Conservation (phyloP, 2,888 invertebrate species). For the Galerucella pusilla region DNA sequence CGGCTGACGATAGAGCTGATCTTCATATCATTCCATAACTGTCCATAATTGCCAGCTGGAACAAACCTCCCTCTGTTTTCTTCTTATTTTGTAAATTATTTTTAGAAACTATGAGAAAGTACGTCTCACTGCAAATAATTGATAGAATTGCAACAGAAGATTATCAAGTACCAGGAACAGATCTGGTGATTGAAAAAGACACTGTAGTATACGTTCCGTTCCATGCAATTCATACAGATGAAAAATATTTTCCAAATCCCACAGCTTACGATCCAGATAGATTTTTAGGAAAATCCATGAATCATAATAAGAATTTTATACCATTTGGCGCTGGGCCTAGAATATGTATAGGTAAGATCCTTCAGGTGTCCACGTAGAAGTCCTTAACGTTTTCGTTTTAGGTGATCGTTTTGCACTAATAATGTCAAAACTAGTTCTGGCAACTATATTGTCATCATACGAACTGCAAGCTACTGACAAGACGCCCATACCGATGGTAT, state of each 20-base stretch:
- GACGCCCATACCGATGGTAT: slow-evolving; percentile 46
- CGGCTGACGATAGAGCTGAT: no score
- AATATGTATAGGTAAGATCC: slow-evolving; percentile 56
- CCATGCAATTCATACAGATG: slow-evolving; percentile 55
- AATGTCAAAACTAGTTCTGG: slow-evolving; percentile 44
- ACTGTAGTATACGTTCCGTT: slow-evolving; percentile 53
- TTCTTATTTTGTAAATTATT: neutral
- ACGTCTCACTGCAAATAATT: slow-evolving; percentile 53
- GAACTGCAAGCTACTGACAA: slow-evolving; percentile 40
- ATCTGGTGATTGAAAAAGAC: slow-evolving; percentile 50
- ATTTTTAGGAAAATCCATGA: slow-evolving; percentile 44
- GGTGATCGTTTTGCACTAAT: slow-evolving; percentile 49
- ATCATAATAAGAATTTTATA: slow-evolving; percentile 42
- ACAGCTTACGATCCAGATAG: slow-evolving; percentile 49
- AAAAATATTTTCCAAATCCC: slow-evolving; percentile 57
- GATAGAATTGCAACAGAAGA: slow-evolving; percentile 46
- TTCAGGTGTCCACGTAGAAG: no score
- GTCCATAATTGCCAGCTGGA: no score
- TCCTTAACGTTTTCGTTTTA: slow-evolving; percentile 31
- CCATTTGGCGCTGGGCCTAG: slow-evolving; percentile 61
- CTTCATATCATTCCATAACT: no score
- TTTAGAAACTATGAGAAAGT: slow-evolving; percentile 59
- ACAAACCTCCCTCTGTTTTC: no score
- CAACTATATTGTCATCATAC: slow-evolving; percentile 44
- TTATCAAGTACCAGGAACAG: slow-evolving; percentile 46